These are phyloP conservation scores for Xiphorhynchus erythropygius DNA, from an alignment of 2,797 vertebrate species.

Conservation along the genomic window DNA sequence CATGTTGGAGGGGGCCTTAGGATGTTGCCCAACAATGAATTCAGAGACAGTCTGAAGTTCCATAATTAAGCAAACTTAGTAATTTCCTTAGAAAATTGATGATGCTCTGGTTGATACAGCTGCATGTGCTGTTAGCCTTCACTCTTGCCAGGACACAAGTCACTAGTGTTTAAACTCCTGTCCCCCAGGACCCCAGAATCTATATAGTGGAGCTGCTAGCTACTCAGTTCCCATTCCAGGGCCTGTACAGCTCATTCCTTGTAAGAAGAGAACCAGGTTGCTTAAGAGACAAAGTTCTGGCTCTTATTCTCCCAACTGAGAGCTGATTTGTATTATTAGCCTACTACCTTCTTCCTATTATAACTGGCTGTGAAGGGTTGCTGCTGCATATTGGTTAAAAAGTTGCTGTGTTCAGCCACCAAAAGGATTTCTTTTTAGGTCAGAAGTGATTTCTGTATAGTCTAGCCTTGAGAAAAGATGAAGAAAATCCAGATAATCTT, in stretches of 20 bases:
- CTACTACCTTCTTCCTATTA: fast-evolving
- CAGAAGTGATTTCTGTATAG: neutral
- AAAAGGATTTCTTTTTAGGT: neutral
- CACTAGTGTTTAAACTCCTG: neutral
- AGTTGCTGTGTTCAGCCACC: neutral
- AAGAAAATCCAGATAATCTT: neutral
- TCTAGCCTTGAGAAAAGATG: neutral
- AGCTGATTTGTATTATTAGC: neutral
- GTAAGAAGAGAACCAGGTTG: neutral
- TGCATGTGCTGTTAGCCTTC: neutral
- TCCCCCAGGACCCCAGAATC: neutral
- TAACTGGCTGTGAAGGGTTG: neutral
- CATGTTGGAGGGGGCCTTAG: neutral
- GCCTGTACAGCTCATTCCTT: neutral
- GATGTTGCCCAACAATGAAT: neutral
- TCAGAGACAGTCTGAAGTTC: neutral
- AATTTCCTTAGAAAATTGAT: neutral
- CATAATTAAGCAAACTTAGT: neutral
- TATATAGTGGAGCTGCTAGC: neutral
- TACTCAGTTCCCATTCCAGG: neutral
- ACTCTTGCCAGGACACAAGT: fast-evolving
- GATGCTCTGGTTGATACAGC: neutral
- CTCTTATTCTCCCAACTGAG: neutral
- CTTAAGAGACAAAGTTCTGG: neutral
- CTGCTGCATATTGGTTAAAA: neutral